These are phyloP conservation scores for Nestor notabilis DNA, from an alignment of 2,113 vertebrate genomes.

Conservation along the genomic window DNA sequence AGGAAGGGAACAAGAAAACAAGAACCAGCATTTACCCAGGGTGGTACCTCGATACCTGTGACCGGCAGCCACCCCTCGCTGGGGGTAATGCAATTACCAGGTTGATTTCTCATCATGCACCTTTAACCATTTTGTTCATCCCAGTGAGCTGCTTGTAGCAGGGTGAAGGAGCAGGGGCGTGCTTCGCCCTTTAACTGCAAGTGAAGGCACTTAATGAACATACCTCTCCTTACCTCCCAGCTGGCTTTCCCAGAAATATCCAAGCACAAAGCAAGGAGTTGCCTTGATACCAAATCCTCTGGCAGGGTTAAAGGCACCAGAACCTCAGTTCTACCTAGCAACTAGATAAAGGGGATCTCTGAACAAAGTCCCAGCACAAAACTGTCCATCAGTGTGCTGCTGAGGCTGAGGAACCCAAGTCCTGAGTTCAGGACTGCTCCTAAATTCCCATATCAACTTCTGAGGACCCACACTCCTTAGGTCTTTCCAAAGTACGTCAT, in stretches of 20 bases:
- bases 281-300: background rate
- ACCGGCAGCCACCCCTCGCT: background rate
- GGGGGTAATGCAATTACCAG: background rate
- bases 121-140: background rate
- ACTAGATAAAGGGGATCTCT: background rate
- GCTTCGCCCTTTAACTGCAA: background rate
- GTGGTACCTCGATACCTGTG: background rate
- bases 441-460: background rate
- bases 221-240: background rate
- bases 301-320: background rate
- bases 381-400: background rate
- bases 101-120: background rate
- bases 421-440: background rate
- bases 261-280: background rate
- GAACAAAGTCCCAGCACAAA: background rate
- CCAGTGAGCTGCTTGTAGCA: background rate
- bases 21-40: background rate
- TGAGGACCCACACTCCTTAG: background rate
- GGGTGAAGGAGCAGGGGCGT: background rate
- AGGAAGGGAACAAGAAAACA: background rate
- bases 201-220: background rate
- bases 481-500: background rate
- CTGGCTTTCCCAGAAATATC: background rate
- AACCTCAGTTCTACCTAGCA: background rate
- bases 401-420: background rate